Conservation (phyloP, 2,113 vertebrate genomes). For the Heptranchias perlo region DNA sequence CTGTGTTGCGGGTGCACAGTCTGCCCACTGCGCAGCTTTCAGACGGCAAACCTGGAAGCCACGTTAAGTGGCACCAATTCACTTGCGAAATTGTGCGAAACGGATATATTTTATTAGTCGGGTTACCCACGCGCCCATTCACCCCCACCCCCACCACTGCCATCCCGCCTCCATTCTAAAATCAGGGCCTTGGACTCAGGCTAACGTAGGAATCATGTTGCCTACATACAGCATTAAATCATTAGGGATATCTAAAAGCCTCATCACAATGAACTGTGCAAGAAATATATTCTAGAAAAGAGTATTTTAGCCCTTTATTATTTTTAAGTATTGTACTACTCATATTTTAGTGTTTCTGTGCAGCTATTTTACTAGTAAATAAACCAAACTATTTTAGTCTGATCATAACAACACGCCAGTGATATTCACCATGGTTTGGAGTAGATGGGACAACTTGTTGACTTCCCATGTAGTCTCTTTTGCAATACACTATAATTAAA, state of each 20-base stretch:
- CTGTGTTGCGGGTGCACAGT: too few species aligned
- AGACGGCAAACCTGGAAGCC: too few species aligned
- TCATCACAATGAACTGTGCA: neutral
- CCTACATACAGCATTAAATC: neutral
- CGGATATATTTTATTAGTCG: too few species aligned
- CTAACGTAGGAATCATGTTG: neutral
- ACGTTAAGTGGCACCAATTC: too few species aligned
- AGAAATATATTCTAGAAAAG: neutral
- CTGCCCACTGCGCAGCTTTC: too few species aligned
- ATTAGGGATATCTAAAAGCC: neutral
- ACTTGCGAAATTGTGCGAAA: too few species aligned
- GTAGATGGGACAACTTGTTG: neutral
- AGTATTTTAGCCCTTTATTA: neutral
- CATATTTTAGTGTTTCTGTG: neutral
- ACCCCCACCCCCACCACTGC: too few species aligned
- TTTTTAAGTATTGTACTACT: neutral
- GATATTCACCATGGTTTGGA: neutral
- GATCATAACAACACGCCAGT: neutral
- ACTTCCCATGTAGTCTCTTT: neutral
- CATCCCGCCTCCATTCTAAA: too few species aligned
- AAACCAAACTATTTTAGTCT: neutral
- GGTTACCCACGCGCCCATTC: too few species aligned
- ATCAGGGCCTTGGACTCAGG: neutral
- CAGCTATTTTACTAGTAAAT: neutral
- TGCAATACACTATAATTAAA: neutral